phyloP scores from a whole-genome alignment of 2,113 vertebrate genomes.

The Alouatta palliata region DNA sequence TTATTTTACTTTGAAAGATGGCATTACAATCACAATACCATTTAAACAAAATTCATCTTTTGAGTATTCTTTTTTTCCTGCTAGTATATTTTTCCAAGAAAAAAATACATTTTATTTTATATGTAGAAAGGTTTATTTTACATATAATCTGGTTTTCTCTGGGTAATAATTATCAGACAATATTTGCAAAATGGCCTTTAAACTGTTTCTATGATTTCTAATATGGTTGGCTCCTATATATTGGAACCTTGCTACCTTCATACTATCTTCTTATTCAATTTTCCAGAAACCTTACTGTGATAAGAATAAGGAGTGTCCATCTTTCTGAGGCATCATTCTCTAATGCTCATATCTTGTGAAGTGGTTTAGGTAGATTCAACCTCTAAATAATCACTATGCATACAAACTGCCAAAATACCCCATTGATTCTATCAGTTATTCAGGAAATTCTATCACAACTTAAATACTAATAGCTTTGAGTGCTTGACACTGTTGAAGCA shows the following conservation, averaged over 20 bases:
- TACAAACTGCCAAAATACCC: neutral
- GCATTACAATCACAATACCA: neutral
- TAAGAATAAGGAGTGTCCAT: neutral
- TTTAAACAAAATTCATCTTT: conserved; percentile 46
- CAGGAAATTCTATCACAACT: neutral
- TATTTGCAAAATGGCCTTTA: conserved; percentile 23
- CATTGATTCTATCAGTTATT: neutral
- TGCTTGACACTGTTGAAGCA: neutral
- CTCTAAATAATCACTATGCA: neutral
- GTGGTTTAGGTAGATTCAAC: neutral
- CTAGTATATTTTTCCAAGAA: neutral
- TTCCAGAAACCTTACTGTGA: neutral
- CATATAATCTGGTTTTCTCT: conserved; percentile 1
- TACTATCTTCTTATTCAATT: neutral
- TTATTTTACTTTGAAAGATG: conserved; percentile 39
- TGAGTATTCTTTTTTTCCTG: neutral
- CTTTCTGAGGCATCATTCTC: neutral
- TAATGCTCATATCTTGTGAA: neutral
- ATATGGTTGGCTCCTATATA: neutral
- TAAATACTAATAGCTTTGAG: neutral
- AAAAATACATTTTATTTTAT: conserved; percentile 22
- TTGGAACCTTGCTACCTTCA: neutral
- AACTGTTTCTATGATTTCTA: conserved; percentile 25
- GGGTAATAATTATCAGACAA: conserved; percentile 1
- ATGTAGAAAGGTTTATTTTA: conserved; percentile 18